phyloP scores from a whole-genome alignment of 2,888 invertebrate species.

The Priocnemis perturbator region DNA sequence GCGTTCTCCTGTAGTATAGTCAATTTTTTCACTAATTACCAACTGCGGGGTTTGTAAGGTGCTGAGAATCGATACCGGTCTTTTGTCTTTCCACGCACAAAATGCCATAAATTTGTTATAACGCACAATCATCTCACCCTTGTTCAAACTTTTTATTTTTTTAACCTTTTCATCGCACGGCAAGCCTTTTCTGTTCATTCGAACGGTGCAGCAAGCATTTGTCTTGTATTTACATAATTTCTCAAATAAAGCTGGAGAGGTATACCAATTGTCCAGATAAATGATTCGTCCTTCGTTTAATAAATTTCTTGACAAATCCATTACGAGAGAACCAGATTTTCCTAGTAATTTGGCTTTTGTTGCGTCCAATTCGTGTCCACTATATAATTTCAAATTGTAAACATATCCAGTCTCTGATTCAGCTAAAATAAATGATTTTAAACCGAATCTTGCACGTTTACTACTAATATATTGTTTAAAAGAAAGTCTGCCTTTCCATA shows the following conservation, averaged over 20 bases:
- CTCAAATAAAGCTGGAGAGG: constrained; percentile 28
- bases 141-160: constrained; percentile 22
- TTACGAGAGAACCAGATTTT: constrained; percentile 16
- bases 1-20: constrained; percentile 9
- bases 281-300: constrained; percentile 27
- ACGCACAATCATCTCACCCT: constrained; percentile 21
- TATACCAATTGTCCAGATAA: constrained; percentile 30
- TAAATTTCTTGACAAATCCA: constrained; percentile 23
- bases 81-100: constrained; percentile 27
- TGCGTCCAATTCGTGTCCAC: constrained; percentile 9
- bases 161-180: constrained; percentile 22
- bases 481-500: constrained; percentile 10
- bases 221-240: constrained; percentile 16
- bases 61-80: constrained; percentile 16
- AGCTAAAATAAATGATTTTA: constrained; percentile 22
- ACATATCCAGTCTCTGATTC: constrained; percentile 26
- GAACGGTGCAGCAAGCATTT: constrained; percentile 28
- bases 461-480: constrained; percentile 9
- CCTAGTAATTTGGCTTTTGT: constrained; percentile 6
- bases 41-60: constrained; percentile 24
- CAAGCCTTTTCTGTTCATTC: constrained; percentile 24
- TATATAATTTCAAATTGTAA: constrained; percentile 23
- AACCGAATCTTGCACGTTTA: constrained; percentile 13
- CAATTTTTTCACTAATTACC: constrained; percentile 23
- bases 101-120: constrained; percentile 18